Conservation (phyloP, 2,888 invertebrate genomes). For the Nephrotoma flavescens region DNA sequence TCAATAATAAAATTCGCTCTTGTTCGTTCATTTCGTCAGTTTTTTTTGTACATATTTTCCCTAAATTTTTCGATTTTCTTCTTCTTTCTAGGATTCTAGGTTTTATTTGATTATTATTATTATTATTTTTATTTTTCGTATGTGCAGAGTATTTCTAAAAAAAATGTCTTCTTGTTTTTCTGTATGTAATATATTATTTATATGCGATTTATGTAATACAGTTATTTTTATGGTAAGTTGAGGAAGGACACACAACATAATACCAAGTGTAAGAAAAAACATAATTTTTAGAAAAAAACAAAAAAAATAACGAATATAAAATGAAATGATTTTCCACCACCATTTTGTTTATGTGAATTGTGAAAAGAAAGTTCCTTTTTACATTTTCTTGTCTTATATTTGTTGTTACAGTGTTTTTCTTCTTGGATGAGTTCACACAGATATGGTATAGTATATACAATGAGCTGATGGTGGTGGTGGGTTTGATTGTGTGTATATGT, state of each 20-base stretch:
- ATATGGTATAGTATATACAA: not conserved
- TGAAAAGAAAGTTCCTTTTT: not conserved
- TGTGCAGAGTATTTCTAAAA: not conserved
- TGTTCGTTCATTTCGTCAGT: constrained; percentile 1
- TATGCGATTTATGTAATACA: not conserved
- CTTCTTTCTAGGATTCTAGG: not conserved
- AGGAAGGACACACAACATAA: not conserved
- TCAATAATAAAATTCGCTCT: constrained; percentile 1
- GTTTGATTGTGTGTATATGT: not conserved
- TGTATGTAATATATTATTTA: not conserved
- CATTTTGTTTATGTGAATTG: not conserved
- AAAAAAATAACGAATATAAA: not conserved
- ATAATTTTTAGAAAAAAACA: not conserved
- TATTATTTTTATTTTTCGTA: not conserved
- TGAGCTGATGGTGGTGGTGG: not conserved
- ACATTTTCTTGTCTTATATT: not conserved
- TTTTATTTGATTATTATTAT: not conserved
- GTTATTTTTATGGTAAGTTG: not conserved
- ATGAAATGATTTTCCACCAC: not conserved
- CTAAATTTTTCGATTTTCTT: not conserved
- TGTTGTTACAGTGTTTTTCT: not conserved
- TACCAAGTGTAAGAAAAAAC: not conserved
- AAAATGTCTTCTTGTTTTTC: not conserved
- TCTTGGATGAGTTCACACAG: not conserved
- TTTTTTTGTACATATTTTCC: not conserved